Evolutionary conservation across 2,797 vertebrate genomes (phyloP), one percentile per base, ranked within the genome.

Genomic region (Argya squamiceps): DNA sequence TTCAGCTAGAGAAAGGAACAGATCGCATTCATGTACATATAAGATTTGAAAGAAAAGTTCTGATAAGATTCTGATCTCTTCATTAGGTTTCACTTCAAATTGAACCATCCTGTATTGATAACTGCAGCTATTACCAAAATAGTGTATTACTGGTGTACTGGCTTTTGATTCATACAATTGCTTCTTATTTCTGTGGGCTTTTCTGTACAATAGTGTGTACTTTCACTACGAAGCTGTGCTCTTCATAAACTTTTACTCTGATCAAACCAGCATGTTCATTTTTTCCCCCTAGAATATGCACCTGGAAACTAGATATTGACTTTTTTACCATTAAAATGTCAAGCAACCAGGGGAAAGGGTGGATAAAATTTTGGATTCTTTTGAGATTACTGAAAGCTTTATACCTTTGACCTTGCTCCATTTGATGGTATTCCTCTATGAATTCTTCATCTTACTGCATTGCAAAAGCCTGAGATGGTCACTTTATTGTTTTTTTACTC

Each of bases 1-100:
- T 83, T 95, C 63, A 96, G 87, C 88, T 46, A 34, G 55, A 81
- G 64, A 90, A 94, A 89, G 63, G 89, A 95, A 88, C 56, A 84
- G 49, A 62, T 44, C 84, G 50, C 60, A 94, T 95, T 94, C 95
- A 88, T 41, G 16, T 64, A 50, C n/a, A 30, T 10, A 34, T 78
- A 87, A 64, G 15, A 21, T 85, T 92, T 85, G 84, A 86, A 93
- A 95, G 81, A 85, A 63, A 92, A 59, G 43, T 91, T 80, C 29
- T 79, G 96, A 89, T 52, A 67, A 86, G 68, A 92, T 9, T 53
- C 29, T 88, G 58, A 90, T 87, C 36, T 64, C 15, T 93, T 56
- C 39, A 59, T 46, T 65, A 67, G 20, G 11, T 85, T 89, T 88
- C 36, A 52, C n/a, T 68, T 87, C 53, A 68, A 39, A 50, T n/a